These are phyloP conservation scores for Trachelus stipa DNA, from an alignment of 2,888 invertebrate genomes.

Conservation along the genomic window DNA sequence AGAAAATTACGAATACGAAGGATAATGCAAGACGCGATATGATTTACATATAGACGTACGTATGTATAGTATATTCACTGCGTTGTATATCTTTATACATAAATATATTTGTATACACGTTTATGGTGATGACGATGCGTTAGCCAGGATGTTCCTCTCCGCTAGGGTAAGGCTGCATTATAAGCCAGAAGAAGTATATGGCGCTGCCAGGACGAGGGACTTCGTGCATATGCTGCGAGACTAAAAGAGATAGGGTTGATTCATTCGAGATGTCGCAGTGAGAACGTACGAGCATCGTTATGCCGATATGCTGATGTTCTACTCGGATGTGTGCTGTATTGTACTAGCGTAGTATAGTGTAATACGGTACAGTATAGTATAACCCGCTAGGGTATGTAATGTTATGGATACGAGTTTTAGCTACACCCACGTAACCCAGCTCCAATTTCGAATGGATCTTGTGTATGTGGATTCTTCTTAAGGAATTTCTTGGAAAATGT, in stretches of 20 bases:
- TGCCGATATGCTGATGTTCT: constrained; percentile 30
- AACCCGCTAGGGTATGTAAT: neutral
- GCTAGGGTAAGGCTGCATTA: neutral
- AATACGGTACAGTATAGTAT: neutral
- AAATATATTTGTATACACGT: neutral
- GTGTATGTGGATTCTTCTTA: neutral
- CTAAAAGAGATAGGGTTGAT: constrained; percentile 33
- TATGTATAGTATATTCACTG: neutral
- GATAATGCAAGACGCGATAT: constrained; percentile 8
- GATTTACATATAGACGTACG: constrained; percentile 13
- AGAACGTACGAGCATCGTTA: constrained; percentile 42
- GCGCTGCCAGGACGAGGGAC: neutral
- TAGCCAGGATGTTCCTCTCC: neutral
- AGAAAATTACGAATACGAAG: constrained; percentile 20
- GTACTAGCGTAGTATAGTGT: neutral
- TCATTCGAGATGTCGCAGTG: constrained; percentile 42
- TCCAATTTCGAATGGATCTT: constrained; percentile 15
- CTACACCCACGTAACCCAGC: constrained; percentile 7
- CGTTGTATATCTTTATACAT: neutral
- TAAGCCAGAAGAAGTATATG: neutral
- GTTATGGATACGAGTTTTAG: neutral
- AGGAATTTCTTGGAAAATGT: neutral
- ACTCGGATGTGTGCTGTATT: neutral
- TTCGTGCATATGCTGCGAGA: neutral
- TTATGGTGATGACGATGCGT: neutral